Evolutionary conservation across 1,140 invertebrate genomes (phyloP).

Genomic region (Pseudomyrmex flavicornis): DNA sequence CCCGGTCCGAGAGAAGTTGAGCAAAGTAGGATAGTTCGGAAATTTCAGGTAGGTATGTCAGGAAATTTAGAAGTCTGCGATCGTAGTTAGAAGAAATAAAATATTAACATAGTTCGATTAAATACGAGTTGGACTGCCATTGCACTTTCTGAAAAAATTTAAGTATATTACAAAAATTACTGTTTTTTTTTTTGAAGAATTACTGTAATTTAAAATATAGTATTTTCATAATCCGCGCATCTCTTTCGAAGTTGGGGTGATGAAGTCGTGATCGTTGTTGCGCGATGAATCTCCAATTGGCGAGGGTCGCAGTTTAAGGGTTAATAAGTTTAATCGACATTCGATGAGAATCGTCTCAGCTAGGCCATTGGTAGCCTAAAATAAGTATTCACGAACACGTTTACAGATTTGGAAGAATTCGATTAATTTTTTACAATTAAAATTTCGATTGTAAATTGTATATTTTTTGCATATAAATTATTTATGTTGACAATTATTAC

Average conservation of each 20-base stretch:
- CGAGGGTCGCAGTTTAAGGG: conserved; percentile 19
- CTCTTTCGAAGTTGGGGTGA: not conserved
- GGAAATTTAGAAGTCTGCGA: not conserved
- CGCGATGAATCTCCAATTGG: conserved; percentile 43
- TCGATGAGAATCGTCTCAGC: conserved; percentile 42
- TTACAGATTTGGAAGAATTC: not conserved
- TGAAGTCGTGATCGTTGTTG: conserved; percentile 9
- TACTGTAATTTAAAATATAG: not conserved
- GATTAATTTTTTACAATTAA: not conserved
- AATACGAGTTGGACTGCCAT: not conserved
- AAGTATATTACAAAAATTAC: not conserved
- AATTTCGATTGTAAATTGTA: not conserved
- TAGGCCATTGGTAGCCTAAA: conserved; percentile 24
- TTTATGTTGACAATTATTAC: no score
- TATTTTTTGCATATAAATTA: no score
- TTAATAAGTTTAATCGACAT: conserved; percentile 53
- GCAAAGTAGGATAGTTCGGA: not conserved
- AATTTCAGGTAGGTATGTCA: conserved; percentile 32
- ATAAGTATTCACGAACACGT: not conserved
- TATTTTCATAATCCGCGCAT: conserved; percentile 11
- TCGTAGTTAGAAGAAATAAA: not conserved
- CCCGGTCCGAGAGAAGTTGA: conserved; percentile 3
- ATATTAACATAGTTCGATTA: conserved; percentile 10
- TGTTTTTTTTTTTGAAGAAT: not conserved
- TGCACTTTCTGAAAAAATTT: not conserved